These are phyloP conservation scores for Rhinoraja longicauda DNA, from an alignment of 2,797 vertebrate species.

Conservation along the genomic window DNA sequence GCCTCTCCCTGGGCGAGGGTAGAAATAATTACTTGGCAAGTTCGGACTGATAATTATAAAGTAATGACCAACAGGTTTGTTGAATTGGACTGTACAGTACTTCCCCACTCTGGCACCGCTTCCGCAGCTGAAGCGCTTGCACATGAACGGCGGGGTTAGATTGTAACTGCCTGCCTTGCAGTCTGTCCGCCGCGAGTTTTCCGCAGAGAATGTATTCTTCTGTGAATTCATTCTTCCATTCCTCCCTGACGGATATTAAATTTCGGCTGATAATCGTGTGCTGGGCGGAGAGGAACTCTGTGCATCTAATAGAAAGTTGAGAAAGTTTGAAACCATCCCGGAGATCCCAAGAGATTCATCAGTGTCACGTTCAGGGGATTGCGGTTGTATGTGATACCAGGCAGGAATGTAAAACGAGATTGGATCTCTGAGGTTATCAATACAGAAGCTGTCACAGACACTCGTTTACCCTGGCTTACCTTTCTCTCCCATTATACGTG, in stretches of 20 bases:
- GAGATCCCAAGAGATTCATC: conserved; percentile 22
- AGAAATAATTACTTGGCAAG: neutral
- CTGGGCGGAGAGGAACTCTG: neutral
- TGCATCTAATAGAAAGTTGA: neutral
- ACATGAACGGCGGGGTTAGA: neutral
- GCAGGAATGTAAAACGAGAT: conserved; percentile 1
- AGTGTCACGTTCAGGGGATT: conserved; percentile 24
- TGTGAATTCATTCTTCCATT: neutral
- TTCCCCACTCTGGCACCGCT: neutral
- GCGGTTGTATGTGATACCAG: neutral
- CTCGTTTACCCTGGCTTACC: conserved; percentile 11
- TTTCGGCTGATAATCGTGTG: neutral
- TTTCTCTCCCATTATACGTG: conserved; percentile 10
- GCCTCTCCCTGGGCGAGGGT: no score
- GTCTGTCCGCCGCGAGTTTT: neutral
- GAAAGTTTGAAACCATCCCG: conserved; percentile 1
- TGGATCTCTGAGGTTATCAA: conserved; percentile 33
- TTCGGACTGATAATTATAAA: neutral
- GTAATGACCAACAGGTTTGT: neutral
- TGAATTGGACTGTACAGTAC: no score
- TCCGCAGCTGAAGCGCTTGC: neutral
- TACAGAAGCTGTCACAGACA: conserved; percentile 31
- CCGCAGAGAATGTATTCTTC: conserved; percentile 3
- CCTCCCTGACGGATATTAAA: neutral
- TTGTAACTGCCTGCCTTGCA: no score